Conservation (phyloP, 2,797 vertebrate genomes). For the Coluber constrictor region DNA sequence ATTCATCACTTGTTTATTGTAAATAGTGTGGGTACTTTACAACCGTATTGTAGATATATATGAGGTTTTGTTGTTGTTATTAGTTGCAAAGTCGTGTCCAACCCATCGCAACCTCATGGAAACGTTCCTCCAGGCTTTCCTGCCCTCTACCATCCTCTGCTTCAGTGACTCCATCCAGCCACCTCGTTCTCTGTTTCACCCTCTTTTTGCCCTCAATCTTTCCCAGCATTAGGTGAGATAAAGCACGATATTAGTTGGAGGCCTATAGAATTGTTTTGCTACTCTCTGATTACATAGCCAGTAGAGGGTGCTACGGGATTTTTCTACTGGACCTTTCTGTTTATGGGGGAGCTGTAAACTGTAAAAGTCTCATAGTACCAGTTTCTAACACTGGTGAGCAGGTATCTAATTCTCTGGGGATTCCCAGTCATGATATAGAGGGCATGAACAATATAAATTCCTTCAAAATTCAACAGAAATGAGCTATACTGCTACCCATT, state of each 20-base stretch:
- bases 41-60: neutral
- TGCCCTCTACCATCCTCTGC: too few relatives aligned
- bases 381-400: neutral
- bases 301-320: conserved; percentile 23
- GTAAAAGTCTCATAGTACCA: neutral
- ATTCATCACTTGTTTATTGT: neutral
- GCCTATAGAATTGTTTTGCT: neutral
- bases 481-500: neutral
- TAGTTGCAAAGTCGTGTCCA: too few relatives aligned
- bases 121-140: too few relatives aligned
- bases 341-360: neutral
- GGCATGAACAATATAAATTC: neutral
- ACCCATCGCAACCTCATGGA: too few relatives aligned
- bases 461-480: neutral
- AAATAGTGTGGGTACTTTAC: neutral
- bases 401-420: neutral
- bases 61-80: neutral
- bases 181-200: too few relatives aligned
- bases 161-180: too few relatives aligned
- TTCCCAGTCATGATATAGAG: neutral
- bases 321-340: neutral
- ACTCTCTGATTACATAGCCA: neutral
- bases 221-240: neutral
- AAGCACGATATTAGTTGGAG: neutral
- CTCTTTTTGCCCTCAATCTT: too few relatives aligned